These are phyloP conservation scores for Cuculus canorus DNA, from an alignment of 2,797 vertebrate species.

Conservation along the genomic window DNA sequence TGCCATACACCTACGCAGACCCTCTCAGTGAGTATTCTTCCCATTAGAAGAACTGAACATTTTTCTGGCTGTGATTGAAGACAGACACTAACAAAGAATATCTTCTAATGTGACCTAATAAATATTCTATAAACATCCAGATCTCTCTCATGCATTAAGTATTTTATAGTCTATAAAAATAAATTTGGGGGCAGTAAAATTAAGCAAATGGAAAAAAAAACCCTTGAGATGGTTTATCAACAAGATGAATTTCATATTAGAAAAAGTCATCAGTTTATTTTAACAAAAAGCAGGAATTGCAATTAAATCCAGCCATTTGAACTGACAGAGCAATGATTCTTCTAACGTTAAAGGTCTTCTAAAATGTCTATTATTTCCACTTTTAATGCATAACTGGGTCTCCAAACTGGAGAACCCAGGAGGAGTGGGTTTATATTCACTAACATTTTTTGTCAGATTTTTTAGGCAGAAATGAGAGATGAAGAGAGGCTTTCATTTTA, in stretches of 20 bases:
- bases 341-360: background rate
- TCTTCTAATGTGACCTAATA: slow-evolving; percentile 39
- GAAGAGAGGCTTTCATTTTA: background rate
- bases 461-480: background rate
- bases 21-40: background rate
- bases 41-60: background rate
- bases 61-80: background rate
- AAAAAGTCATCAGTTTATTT: background rate
- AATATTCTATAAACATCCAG: slow-evolving; percentile 66
- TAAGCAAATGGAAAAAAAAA: slow-evolving; percentile 18
- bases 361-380: background rate
- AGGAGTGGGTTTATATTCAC: background rate
- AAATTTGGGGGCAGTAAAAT: slow-evolving; percentile 51
- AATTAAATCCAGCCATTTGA: slow-evolving; percentile 10
- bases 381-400: background rate
- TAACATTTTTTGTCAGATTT: background rate
- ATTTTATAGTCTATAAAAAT: slow-evolving; percentile 58
- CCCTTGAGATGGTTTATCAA: background rate
- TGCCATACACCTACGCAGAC: background rate
- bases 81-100: slow-evolving; percentile 42
- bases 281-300: background rate
- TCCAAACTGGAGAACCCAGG: background rate
- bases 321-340: background rate
- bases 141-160: slow-evolving; percentile 44
- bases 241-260: background rate